Base-by-base conservation (phyloP, 2,888 invertebrate species). In the Eristalis intricaria region DNA sequence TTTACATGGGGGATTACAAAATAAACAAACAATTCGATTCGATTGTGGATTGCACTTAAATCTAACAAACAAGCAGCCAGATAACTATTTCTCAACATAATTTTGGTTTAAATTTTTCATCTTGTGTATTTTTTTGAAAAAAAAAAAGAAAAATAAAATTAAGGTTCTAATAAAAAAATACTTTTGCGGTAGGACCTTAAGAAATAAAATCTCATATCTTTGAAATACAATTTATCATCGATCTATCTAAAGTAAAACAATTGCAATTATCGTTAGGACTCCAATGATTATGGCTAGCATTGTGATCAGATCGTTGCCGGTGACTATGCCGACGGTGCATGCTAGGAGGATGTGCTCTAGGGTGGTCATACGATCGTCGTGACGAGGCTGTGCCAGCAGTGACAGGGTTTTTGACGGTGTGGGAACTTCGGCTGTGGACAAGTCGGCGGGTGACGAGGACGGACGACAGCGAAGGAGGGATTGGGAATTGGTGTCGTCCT, bases 261-360 rank as follows among this genome's bases (percentile, higher is more conserved):
- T 91, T 89, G 95, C 95, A 93, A 96, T 94, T 92, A 96, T 95
- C 90, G 96, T 95, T 92, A 96, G 94, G 90, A 96, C 94, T 91
- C 96, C 96, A 93, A 96, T 94, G 92, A 96, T 93, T 92, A 97
- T 94, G 93, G 96, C 95, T 93, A 96, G 94, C 93, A 96, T 94
- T 91, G 96, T 95, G 93, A 96, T 94, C 93, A 96, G 94, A 94
- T 97, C 96, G 93, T 96, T 93, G 90, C 95, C 95, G 91, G 95
- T 95, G 84, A 92, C 90, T 92, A 96, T 93, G 91, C 96, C 95
- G 94, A 96, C 96, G 91, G 96, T 95, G 94, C 96, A 96, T 95
- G 96, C 96, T 94, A 96, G 94, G 94, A 96, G 94, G 94, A 96
- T 93, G 92, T 95, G 95, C 94, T 95, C 92, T 84, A 92, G 90